Evolutionary conservation across 2,888 invertebrate species (phyloP), one percentile per base, ranked within the genome.

Genomic region (Dioctria linearis): DNA sequence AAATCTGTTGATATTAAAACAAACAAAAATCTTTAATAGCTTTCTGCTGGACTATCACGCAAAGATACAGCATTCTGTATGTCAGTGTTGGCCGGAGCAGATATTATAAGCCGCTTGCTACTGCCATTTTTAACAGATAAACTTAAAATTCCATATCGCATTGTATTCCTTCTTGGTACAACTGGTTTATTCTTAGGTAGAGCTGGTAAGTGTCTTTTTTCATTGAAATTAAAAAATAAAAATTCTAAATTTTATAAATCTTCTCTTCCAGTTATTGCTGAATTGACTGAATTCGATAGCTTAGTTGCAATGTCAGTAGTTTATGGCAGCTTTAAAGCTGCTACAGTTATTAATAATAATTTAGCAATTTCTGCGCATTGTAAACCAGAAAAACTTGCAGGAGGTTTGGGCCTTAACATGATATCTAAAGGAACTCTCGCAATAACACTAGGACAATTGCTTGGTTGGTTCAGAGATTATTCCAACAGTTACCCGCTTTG

Each of bases 331-430:
- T 91, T 93, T 40, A 91, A 95, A 83, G 94, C 95, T 73, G 92
- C 93, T 85, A 92, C 94, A 0, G 92, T 95, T n/a, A 92, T 94
- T 0, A 93, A 93, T 83, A 92, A 94, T 85, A 94, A 93, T 85
- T 90, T 94, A 61, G 92, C 93, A 0, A 91, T 94, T 71, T 92
- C 94, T 0, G 93, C 93, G 83, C 90, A 93, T 85, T 92, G 92
- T 83, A 89, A 89, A 11, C 90, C 91, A 82, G 92, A 90, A 6
- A 90, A 91, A 83, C 85, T 94, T 0, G 92, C 94, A 0, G 92
- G 93, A 0, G 94, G 94, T 0, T 90, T 94, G 3, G 94, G 94
- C 0, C 89, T 94, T 2, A 94, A 93, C 83, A 94, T 94, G 94
- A 90, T 94, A 69, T 90, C 92, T 0, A 94, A 94, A 90, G 94